phyloP scores from a whole-genome alignment of 1,140 invertebrate genomes.

The Lepidurus couesii region DNA sequence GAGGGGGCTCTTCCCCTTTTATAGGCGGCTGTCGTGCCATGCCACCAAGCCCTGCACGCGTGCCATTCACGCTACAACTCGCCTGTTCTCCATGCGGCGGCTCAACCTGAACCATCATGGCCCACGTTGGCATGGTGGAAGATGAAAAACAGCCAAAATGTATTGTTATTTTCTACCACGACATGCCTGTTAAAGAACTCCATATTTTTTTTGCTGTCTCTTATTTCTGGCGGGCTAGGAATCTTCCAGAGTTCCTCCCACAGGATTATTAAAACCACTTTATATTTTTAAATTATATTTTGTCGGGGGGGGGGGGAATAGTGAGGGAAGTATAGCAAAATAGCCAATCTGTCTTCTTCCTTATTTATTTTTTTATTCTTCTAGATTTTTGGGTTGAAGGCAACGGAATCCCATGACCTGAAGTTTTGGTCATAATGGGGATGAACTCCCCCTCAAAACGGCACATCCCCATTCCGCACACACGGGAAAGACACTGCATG shows the following conservation, averaged over 20 bases:
- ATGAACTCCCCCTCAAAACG: not conserved
- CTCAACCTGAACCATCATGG: not conserved
- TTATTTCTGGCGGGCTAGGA: too few relatives aligned
- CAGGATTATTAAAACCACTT: too few relatives aligned
- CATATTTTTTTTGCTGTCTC: too few relatives aligned
- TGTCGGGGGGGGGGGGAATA: too few relatives aligned
- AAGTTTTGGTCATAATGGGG: not conserved
- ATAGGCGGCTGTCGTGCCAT: not conserved
- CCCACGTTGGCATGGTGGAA: not conserved
- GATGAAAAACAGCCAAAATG: too few relatives aligned
- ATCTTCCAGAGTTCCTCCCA: too few relatives aligned
- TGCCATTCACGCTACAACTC: constrained; percentile 21
- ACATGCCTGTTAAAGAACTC: too few relatives aligned
- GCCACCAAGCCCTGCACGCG: not conserved
- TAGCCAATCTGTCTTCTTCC: too few relatives aligned
- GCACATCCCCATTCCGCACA: not conserved
- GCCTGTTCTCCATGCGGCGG: not conserved
- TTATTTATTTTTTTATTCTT: too few relatives aligned
- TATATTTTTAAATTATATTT: too few relatives aligned
- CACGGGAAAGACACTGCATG: not conserved
- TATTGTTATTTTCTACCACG: too few relatives aligned
- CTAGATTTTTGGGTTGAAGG: not conserved
- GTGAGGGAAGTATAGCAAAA: too few relatives aligned
- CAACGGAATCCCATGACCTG: not conserved
- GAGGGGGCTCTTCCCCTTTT: not conserved